phyloP scores from a whole-genome alignment of 35 echinoderm and acorn worm genomes.

The Diadema setosum region DNA sequence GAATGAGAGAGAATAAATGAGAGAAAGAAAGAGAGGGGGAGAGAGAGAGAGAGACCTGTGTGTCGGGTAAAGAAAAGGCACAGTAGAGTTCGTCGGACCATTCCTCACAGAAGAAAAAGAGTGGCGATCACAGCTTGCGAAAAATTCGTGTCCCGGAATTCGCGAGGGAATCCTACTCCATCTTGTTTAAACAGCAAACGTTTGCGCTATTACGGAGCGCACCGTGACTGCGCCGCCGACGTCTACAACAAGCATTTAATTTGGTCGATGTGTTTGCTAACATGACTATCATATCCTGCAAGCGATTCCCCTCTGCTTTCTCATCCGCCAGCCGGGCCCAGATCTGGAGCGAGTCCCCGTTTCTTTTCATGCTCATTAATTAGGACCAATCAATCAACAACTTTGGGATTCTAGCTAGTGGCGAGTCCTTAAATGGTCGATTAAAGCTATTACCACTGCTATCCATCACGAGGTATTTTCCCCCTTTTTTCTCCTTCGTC shows the following conservation, averaged over 20 bases:
- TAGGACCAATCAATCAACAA: neutral
- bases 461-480: too few relatives aligned
- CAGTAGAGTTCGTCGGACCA: too few relatives aligned
- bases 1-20: too few relatives aligned
- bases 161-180: too few relatives aligned
- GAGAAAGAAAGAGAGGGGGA: too few relatives aligned
- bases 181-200: neutral
- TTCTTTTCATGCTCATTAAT: neutral
- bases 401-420: neutral
- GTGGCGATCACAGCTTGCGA: too few relatives aligned
- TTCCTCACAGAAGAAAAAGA: too few relatives aligned
- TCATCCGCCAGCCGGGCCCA: neutral
- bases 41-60: too few relatives aligned
- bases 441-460: conserved; percentile 6
- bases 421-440: conserved; percentile 3
- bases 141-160: too few relatives aligned
- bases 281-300: conserved; percentile 4
- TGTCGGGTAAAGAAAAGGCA: too few relatives aligned
- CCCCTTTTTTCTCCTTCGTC: too few relatives aligned
- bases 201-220: conserved; percentile 1
- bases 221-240: neutral
- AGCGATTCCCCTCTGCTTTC: neutral
- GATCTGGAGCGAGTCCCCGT: neutral
- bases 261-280: neutral
- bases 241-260: neutral